These are phyloP conservation scores for Carollia perspicillata DNA, from an alignment of 2,113 vertebrate genomes.

Conservation along the genomic window DNA sequence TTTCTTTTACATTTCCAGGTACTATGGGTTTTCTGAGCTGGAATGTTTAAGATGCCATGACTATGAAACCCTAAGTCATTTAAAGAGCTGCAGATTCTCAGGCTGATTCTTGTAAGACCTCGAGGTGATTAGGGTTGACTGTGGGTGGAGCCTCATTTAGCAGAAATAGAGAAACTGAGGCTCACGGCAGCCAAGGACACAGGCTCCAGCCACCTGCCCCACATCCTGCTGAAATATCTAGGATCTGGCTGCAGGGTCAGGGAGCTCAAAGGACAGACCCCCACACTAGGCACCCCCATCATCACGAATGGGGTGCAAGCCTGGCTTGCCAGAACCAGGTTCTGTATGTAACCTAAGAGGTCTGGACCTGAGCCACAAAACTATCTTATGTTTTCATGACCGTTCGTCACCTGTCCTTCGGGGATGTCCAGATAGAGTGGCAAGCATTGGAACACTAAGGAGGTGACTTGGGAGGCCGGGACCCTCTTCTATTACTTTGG, in stretches of 20 bases:
- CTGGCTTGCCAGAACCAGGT: not conserved
- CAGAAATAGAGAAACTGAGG: not conserved
- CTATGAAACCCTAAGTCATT: not conserved
- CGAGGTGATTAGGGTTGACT: not conserved
- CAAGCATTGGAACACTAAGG: not conserved
- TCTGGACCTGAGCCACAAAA: accelerated
- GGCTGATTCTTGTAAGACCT: not conserved
- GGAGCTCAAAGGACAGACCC: not conserved
- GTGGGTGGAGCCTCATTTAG: not conserved
- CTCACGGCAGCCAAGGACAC: not conserved
- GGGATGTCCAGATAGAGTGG: not conserved
- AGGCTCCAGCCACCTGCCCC: not conserved
- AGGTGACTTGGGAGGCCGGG: not conserved
- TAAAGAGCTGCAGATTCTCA: not conserved
- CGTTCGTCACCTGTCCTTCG: not conserved
- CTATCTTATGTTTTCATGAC: not conserved
- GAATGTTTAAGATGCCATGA: not conserved
- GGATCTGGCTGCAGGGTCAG: accelerated
- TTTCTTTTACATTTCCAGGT: not conserved
- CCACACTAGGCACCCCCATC: not conserved
- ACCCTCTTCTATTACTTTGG: not conserved
- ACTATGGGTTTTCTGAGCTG: not conserved
- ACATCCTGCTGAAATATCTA: accelerated
- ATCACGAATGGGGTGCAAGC: accelerated
- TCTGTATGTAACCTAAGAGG: accelerated